Evolutionary conservation across 2,888 invertebrate genomes (phyloP).

Genomic region (Hypselothyrea guttata): DNA sequence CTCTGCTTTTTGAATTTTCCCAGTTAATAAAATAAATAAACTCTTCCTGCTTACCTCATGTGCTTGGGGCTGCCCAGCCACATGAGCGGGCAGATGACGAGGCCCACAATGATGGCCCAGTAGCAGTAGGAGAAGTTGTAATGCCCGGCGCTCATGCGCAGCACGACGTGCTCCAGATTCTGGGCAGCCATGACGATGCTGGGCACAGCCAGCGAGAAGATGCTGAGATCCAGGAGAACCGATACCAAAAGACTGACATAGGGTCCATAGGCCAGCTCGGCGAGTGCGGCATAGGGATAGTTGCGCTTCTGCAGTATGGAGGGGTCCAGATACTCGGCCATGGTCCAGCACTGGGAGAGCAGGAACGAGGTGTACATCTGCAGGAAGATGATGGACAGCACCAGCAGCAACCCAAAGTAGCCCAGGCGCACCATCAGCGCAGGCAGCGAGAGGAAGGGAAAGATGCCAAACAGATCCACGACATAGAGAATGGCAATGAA

Average conservation of each 20-base stretch:
- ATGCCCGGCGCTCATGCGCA: constrained; percentile 86
- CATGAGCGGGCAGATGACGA: constrained; percentile 89
- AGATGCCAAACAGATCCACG: constrained; percentile 91
- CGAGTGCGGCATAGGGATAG: constrained; percentile 92
- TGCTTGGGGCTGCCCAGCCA: constrained; percentile 96
- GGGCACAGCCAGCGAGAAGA: constrained; percentile 90
- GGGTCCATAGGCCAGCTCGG: constrained; percentile 89
- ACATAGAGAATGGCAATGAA: constrained; percentile 89
- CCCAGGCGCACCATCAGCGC: constrained; percentile 90
- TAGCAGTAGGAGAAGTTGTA: constrained; percentile 90
- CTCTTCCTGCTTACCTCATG: constrained; percentile 89
- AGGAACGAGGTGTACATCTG: constrained; percentile 92
- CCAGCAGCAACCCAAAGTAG: constrained; percentile 87
- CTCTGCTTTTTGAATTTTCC: no score
- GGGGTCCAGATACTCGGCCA: constrained; percentile 88
- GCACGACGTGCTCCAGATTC: constrained; percentile 89
- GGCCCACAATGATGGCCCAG: constrained; percentile 90
- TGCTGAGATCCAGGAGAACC: constrained; percentile 87
- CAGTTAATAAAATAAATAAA: no score
- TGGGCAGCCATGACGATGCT: constrained; percentile 91
- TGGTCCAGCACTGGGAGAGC: constrained; percentile 91
- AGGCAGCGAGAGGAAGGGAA: constrained; percentile 90
- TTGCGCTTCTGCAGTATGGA: constrained; percentile 86
- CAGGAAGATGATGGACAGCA: constrained; percentile 86
- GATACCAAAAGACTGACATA: constrained; percentile 86